Percentiles rank a stretch among this genome's conserved stretches.
phyloP scores from a whole-genome alignment of 2,888 invertebrate genomes.

The Nycteola revayana region DNA sequence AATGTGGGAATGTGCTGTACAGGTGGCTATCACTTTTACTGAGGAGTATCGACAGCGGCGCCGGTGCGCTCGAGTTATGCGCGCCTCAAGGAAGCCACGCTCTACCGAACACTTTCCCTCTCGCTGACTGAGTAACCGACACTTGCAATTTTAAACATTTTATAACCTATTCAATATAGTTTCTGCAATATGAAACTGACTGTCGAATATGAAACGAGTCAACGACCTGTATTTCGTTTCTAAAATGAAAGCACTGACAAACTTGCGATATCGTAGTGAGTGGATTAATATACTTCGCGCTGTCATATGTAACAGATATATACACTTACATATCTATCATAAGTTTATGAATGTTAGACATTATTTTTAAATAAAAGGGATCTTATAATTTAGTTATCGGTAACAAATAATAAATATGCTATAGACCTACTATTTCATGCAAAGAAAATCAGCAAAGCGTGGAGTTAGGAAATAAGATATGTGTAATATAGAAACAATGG shows the following conservation, averaged over 20 bases:
- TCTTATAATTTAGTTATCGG: too few relatives aligned
- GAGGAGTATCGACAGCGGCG: constrained; percentile 21
- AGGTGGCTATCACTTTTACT: constrained; percentile 55
- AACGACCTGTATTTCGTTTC: constrained; percentile 45
- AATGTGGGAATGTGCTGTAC: constrained; percentile 34
- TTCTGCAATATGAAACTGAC: constrained; percentile 43
- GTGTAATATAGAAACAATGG: constrained; percentile 11
- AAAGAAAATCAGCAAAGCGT: constrained; percentile 27
- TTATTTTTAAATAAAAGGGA: too few relatives aligned
- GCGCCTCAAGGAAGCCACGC: constrained; percentile 56
- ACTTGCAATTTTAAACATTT: constrained; percentile 49
- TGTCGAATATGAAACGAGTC: constrained; percentile 32
- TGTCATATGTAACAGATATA: too few relatives aligned
- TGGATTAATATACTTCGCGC: constrained; percentile 20
- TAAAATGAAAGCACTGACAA: constrained; percentile 59
- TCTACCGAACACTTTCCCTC: constrained; percentile 73
- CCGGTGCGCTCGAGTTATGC: constrained; percentile 38
- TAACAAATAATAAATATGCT: too few relatives aligned
- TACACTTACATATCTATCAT: too few relatives aligned
- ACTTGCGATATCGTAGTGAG: constrained; percentile 28
- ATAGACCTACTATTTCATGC: constrained; percentile 23
- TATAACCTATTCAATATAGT: constrained; percentile 44
- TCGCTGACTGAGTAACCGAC: constrained; percentile 57
- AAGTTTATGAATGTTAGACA: too few relatives aligned
- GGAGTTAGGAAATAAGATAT: constrained; percentile 19